phyloP scores from a whole-genome alignment of 2,113 vertebrate species.

The Pomatorhinus ruficollis region DNA sequence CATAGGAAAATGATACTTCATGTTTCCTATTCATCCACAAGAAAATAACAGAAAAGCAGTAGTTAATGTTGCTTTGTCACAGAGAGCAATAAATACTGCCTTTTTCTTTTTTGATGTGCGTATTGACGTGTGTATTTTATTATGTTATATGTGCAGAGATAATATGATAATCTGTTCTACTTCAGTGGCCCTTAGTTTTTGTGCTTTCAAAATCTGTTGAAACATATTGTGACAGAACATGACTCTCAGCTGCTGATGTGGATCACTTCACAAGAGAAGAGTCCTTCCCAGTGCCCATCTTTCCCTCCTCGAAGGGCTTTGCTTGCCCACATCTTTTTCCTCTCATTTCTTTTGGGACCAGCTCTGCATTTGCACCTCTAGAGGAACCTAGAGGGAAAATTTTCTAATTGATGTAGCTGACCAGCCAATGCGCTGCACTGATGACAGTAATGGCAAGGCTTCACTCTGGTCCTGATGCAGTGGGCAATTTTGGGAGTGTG shows the following conservation, averaged over 20 bases:
- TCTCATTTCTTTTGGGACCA: neutral
- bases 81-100: neutral
- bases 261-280: neutral
- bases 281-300: neutral
- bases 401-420: neutral
- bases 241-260: neutral
- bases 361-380: neutral
- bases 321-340: neutral
- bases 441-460: neutral
- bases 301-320: neutral
- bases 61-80: neutral
- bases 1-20: neutral
- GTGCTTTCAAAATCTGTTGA: neutral
- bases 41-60: neutral
- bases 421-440: neutral
- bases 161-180: neutral
- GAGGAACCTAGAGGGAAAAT: neutral
- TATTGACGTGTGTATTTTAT: neutral
- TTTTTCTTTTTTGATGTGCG: fast-evolving
- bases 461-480: neutral
- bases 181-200: neutral
- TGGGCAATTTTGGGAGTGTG: neutral
- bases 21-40: neutral
- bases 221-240: neutral
- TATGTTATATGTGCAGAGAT: neutral